Evolutionary conservation across 2,888 invertebrate genomes (phyloP), one percentile per base, ranked within the genome.

Genomic region (Nephrotoma flavescens): DNA sequence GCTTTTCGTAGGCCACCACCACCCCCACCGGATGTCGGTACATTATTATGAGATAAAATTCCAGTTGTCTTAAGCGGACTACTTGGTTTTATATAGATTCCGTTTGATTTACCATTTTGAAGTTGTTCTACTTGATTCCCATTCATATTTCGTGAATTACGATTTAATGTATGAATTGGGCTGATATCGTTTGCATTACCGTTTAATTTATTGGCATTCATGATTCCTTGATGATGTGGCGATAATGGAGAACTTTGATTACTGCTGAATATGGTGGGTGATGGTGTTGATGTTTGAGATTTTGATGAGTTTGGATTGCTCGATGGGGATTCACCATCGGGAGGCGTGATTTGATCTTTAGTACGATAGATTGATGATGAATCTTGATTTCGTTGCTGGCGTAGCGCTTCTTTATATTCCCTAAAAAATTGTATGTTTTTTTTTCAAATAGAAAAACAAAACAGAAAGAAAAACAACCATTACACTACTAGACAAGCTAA

Each of bases 391-490:
- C 97, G 94, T 91, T 97, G 97, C 89, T 96, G 96, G 91, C 96
- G 95, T 90, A 97, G 92, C 87, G 97, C 97, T 93, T 97, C 97
- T 93, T 97, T 97, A 92, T 97, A 97, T 93, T 97, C 97, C 92
- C 96, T 94, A 92, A 6, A 92, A 93, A 88, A 31, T 86, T 41
- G 42, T 11, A 84, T 87, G 87, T 87, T 87, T 86, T 87, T 87
- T 85, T 83, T 15, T 41, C 85, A 42, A 42, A 19, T n/a, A 84
- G 42, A 42, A 84, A 84, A 84, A 84, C 84, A 84, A 84, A 84
- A 84, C 84, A 84, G 42, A 84, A 84, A 84, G 71, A 71, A 71
- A 71, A 71, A 71, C 71, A 71, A 71, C 71, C 71, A 71, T 71
- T 71, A 71, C 71, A 71, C 71, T 71, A 71, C 71, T 71, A 9